Evolutionary conservation across 1,140 invertebrate species (phyloP).

Genomic region (Trichonephila inaurata): DNA sequence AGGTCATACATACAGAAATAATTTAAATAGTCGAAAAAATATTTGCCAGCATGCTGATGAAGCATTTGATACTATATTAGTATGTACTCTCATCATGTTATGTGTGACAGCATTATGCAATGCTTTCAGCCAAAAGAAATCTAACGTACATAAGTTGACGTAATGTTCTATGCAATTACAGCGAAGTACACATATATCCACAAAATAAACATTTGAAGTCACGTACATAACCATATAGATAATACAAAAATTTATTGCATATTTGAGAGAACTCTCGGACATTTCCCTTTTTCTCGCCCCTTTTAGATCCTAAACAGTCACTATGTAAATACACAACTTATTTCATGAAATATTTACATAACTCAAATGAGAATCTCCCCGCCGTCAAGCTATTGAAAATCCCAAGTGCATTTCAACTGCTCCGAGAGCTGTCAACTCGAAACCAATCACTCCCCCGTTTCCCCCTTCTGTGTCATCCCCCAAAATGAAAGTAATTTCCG

Average conservation of each 20-base stretch:
- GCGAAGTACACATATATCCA: background rate
- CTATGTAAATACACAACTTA: conserved; percentile 28
- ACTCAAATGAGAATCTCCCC: conserved; percentile 18
- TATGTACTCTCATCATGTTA: too few relatives aligned
- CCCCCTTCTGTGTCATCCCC: background rate
- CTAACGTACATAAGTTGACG: too few relatives aligned
- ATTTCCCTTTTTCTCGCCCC: background rate
- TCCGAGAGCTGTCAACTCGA: conserved; percentile 47
- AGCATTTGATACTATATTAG: too few relatives aligned
- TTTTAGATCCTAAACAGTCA: background rate
- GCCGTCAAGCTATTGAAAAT: background rate
- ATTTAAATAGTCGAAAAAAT: too few relatives aligned
- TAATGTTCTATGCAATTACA: background rate
- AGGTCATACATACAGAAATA: too few relatives aligned
- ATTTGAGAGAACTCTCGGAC: background rate
- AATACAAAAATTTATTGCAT: background rate
- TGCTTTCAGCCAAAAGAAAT: too few relatives aligned
- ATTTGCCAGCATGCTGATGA: too few relatives aligned
- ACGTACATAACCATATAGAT: background rate
- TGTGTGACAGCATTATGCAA: too few relatives aligned
- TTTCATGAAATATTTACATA: conserved; percentile 41
- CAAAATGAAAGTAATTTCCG: conserved; percentile 46
- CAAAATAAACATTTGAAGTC: background rate
- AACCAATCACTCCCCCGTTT: conserved; percentile 18
- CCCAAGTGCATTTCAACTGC: conserved; percentile 9